phyloP scores from a whole-genome alignment of 2,888 invertebrate genomes.

The Azorinus chamasolen region DNA sequence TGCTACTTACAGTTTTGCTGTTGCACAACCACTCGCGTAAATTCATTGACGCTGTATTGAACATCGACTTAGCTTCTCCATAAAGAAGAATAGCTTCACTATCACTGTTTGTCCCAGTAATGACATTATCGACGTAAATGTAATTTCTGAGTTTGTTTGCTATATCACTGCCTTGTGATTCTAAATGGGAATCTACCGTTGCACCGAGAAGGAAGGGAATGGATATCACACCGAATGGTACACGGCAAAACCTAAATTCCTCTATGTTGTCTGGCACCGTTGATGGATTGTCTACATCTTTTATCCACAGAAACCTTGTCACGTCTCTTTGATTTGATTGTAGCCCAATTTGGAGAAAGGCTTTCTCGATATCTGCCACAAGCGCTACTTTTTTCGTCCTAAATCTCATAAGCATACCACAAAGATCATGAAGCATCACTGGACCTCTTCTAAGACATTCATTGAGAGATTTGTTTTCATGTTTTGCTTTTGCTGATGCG shows the following conservation, averaged over 20 bases:
- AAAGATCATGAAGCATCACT: conserved; percentile 23
- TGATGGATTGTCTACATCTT: conserved; percentile 1
- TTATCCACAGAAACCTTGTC: conserved; percentile 33
- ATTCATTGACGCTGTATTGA: too few species aligned
- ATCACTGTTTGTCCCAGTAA: conserved; percentile 1
- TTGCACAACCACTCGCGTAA: too few species aligned
- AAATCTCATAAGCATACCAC: conserved; percentile 18
- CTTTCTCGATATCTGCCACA: conserved; percentile 10
- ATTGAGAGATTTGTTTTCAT: conserved; percentile 21
- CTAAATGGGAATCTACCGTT: conserved; percentile 7
- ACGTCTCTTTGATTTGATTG: conserved; percentile 22
- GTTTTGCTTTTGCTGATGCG: conserved; percentile 21
- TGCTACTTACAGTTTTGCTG: too few species aligned
- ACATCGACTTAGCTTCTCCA: too few species aligned
- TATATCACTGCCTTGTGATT: neutral
- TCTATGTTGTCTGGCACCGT: neutral
- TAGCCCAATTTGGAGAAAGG: conserved; percentile 26
- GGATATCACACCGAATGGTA: conserved; percentile 19
- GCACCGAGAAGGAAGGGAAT: conserved; percentile 18
- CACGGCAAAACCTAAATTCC: conserved; percentile 11
- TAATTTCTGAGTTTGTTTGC: neutral
- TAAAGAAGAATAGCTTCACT: too few species aligned
- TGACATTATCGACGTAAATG: conserved; percentile 10
- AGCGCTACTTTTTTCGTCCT: too few species aligned
- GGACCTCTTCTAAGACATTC: conserved; percentile 28